Evolutionary conservation across 2,113 vertebrate genomes (phyloP), one percentile per base, ranked within the genome.

Genomic region (Prolemur simus): DNA sequence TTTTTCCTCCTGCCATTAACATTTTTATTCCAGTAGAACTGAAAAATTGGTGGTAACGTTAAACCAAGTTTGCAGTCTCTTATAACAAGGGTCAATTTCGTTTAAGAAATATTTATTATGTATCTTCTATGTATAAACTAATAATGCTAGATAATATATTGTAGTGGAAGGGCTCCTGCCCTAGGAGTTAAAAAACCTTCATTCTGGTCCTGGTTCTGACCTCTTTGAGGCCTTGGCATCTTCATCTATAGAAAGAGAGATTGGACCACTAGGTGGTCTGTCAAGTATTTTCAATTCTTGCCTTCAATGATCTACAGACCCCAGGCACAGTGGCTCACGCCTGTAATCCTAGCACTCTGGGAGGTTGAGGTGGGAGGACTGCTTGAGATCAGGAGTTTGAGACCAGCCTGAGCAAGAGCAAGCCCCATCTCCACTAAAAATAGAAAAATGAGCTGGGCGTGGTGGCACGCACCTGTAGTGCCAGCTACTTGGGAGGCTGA

Each of bases 71-170:
- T 63, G 77, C 54, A 64, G 37, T 95, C 45, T 71, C 34, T 81
- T 90, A 88, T 91, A 96, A 85, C 9, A 29, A 87, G 47, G 56
- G 83, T 87, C 81, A 84, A 23, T 88, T 90, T 81, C 78, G 63
- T 69, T 71, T 95, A 95, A 76, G 90, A 74, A 89, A 49, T 87
- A 63, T 82, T 92, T 93, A 87, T 96, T 83, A 94, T 77, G 23
- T 5, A 49, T 92, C 95, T 91, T 91, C n/a, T 82, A 34, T 93
- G 20, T 94, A 34, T 2, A 64, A 89, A 54, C 42, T 93, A 88
- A 76, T 85, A 78, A 42, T 92, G 66, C 39, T 52, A 64, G 52
- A 68, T 82, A 91, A 94, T 83, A 63, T 83, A 63, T 54, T 89
- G 11, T 60, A 87, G 39, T 87, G 27, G 74, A 95, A 95, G 10